Base-by-base conservation (phyloP, 2,888 invertebrate genomes). In the Drosophila subquinaria region DNA sequence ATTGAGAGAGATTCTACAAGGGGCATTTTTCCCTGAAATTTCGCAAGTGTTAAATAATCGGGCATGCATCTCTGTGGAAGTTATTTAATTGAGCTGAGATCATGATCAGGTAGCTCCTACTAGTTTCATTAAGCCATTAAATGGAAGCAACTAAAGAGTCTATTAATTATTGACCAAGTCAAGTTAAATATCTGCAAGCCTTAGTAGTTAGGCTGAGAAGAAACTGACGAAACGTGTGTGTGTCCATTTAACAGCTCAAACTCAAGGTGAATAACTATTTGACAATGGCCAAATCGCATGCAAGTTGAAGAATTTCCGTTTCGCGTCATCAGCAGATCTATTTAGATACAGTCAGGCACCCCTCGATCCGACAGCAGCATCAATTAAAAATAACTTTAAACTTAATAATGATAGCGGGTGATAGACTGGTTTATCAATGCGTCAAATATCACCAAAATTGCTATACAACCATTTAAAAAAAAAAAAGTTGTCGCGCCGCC, bases 231-330 rank as follows among this genome's bases (percentile, higher is more conserved):
- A 76, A 56, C 65, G 45, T 53, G 47, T 56, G 43, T 60, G 43
- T 60, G 53, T 48, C 65, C 63, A 45, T 61, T 70, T 61, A 73
- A 61, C 62, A 55, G 15, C 53, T 68, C 76, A 81, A 79, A 76
- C 53, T 68, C 76, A 81, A 79, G 79, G 74, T 60, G 69, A 67
- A 65, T 69, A 48, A 60, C 66, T 78, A 68, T 67, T 77, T 55
- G 59, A 69, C 35, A 65, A 56, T 66, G 53, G 52, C 55, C 38
- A 62, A 63, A 57, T 50, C 65, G 48, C 40, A 61, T 76, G 62
- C 59, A 67, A 53, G 61, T 52, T 38, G 20, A 67, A 74, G 74
- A 81, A 81, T 83, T 81, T 83, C 81, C 85, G 82, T 74, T 81
- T 79, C 45, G 42, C 52, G 45, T 77, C 77, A 77, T 71, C 63